phyloP scores from a whole-genome alignment of 2,797 vertebrate genomes.

The Buceros bicornis region DNA sequence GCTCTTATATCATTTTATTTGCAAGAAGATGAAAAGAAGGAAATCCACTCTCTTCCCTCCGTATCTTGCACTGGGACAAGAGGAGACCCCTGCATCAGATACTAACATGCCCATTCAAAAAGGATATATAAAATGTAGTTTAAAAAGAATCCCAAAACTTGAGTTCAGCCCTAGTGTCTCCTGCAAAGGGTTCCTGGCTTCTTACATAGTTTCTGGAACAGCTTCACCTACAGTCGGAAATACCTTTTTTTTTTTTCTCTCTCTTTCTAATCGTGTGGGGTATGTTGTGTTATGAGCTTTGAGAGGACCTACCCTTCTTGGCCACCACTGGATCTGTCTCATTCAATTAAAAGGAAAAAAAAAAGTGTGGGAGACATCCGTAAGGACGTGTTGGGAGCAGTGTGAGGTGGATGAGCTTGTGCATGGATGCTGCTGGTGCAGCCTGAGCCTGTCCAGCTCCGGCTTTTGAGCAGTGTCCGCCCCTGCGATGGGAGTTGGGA shows the following conservation, averaged over 20 bases:
- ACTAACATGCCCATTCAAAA: neutral
- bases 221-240: neutral
- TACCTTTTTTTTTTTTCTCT: neutral
- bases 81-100: neutral
- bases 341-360: neutral
- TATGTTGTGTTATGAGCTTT: neutral
- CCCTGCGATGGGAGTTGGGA: neutral
- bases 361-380: accelerated
- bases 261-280: neutral
- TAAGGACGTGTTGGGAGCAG: neutral
- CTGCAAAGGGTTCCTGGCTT: neutral
- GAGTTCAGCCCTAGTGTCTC: neutral
- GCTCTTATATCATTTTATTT: neutral
- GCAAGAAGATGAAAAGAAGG: neutral
- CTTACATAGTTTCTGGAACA: neutral
- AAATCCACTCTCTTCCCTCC: accelerated
- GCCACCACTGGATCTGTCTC: neutral
- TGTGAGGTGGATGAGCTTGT: neutral
- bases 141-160: neutral
- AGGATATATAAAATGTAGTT: neutral
- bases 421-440: neutral
- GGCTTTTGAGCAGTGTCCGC: accelerated
- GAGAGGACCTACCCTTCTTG: neutral
- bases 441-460: neutral
- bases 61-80: neutral